Conservation (phyloP, 2,888 invertebrate species). For the Aporophyla lueneburgensis region DNA sequence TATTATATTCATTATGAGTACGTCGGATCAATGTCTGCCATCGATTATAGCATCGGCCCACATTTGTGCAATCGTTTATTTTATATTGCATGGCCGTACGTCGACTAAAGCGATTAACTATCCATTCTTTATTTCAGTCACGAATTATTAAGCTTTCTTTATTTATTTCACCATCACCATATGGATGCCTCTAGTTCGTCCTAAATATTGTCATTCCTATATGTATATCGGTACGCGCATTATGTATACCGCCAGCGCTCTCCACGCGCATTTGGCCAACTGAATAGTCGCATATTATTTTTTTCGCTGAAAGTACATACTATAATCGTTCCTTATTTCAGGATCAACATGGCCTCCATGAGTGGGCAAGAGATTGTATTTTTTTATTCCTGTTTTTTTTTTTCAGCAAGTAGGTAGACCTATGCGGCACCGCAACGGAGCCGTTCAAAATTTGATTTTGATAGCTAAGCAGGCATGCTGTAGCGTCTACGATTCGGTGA, state of each 20-base stretch:
- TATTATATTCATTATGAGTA: constrained; percentile 52
- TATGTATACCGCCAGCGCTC: too few species aligned
- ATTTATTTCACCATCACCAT: background rate
- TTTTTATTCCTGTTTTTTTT: background rate
- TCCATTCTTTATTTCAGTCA: constrained; percentile 37
- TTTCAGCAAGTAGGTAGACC: too few species aligned
- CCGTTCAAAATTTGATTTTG: background rate
- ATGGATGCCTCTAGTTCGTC: background rate
- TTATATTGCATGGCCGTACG: constrained; percentile 3
- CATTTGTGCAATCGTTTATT: constrained; percentile 16
- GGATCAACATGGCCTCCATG: too few species aligned
- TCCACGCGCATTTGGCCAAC: background rate
- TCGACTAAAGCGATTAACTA: constrained; percentile 2
- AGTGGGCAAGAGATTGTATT: background rate
- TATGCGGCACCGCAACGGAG: too few species aligned
- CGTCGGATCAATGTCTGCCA: constrained; percentile 54
- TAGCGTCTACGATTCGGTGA: background rate
- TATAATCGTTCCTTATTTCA: background rate
- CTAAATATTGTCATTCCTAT: background rate
- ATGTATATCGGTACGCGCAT: too few species aligned
- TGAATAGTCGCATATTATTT: too few species aligned
- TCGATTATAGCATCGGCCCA: constrained; percentile 43
- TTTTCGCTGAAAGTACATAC: background rate
- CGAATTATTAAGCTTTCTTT: constrained; percentile 20
- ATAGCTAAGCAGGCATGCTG: background rate